These are phyloP conservation scores for Myxocyprinus asiaticus DNA, from an alignment of 2,113 vertebrate genomes.

Conservation along the genomic window DNA sequence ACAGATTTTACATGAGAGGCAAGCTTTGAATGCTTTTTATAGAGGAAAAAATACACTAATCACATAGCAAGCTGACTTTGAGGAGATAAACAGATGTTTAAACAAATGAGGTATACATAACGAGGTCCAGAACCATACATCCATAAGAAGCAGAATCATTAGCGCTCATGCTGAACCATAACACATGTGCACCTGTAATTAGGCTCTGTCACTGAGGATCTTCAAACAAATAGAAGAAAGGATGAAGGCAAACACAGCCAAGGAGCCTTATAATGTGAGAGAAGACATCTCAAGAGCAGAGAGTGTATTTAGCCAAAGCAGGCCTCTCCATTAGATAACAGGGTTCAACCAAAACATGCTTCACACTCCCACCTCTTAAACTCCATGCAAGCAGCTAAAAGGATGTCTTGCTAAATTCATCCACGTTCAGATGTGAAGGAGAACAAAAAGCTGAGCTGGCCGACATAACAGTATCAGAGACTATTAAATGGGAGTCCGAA, in stretches of 20 bases:
- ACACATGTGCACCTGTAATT: conserved; percentile 58
- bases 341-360: conserved; percentile 30
- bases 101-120: conserved; percentile 53
- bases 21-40: conserved; percentile 6
- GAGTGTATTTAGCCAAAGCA: conserved; percentile 18
- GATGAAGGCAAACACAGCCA: conserved; percentile 29
- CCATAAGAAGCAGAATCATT: conserved; percentile 18
- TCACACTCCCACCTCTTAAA: not conserved
- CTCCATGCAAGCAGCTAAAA: conserved; percentile 19
- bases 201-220: conserved; percentile 32
- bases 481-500: no score
- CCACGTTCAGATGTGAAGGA: not conserved
- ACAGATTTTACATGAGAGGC: conserved; percentile 27
- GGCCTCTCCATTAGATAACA: conserved; percentile 38
- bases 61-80: conserved; percentile 11
- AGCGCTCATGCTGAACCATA: conserved; percentile 50
- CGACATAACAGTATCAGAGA: not conserved
- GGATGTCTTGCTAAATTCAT: conserved; percentile 22
- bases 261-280: not conserved
- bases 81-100: conserved; percentile 52
- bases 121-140: conserved; percentile 43
- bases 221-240: conserved; percentile 54
- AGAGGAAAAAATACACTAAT: not conserved
- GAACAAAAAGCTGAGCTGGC: not conserved
- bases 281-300: conserved; percentile 20